These are phyloP conservation scores for Helicoverpa assulta DNA, from an alignment of 2,888 invertebrate species.

Conservation along the genomic window DNA sequence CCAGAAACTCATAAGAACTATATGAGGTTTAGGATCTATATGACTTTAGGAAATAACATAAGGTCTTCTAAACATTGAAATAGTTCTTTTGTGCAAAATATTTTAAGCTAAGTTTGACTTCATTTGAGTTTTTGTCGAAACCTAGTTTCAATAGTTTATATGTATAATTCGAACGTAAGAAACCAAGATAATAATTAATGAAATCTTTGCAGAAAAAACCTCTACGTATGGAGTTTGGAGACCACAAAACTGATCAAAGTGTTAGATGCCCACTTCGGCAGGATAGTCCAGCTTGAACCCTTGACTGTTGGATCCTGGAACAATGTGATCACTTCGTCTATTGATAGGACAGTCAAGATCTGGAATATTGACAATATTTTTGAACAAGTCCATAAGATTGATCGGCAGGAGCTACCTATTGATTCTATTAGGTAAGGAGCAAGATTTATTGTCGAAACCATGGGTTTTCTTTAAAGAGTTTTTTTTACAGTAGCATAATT, in stretches of 20 bases:
- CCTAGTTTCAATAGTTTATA: background rate
- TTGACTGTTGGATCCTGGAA: constrained; percentile 97
- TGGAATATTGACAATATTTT: constrained; percentile 99
- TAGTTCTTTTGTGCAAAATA: too few species aligned
- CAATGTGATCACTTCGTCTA: constrained; percentile 98
- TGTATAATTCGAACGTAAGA: background rate
- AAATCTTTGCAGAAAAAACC: constrained; percentile 93
- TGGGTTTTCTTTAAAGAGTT: too few species aligned
- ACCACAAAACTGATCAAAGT: constrained; percentile 96
- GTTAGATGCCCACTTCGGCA: constrained; percentile 98
- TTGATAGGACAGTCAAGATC: constrained; percentile 99
- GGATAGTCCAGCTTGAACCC: constrained; percentile 97
- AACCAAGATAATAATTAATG: too few species aligned
- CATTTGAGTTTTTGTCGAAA: too few species aligned
- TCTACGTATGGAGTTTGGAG: constrained; percentile 98
- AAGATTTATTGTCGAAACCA: background rate
- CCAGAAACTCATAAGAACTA: too few species aligned
- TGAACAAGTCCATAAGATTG: constrained; percentile 98
- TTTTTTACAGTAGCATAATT: too few species aligned
- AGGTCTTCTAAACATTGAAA: too few species aligned
- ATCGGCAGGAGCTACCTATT: constrained; percentile 98
- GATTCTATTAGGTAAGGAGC: constrained; percentile 95
- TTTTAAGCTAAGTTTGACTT: too few species aligned
- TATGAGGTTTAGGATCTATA: too few species aligned
- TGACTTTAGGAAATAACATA: too few species aligned